Conservation (phyloP, 2,113 vertebrate genomes). For the Indri indri region DNA sequence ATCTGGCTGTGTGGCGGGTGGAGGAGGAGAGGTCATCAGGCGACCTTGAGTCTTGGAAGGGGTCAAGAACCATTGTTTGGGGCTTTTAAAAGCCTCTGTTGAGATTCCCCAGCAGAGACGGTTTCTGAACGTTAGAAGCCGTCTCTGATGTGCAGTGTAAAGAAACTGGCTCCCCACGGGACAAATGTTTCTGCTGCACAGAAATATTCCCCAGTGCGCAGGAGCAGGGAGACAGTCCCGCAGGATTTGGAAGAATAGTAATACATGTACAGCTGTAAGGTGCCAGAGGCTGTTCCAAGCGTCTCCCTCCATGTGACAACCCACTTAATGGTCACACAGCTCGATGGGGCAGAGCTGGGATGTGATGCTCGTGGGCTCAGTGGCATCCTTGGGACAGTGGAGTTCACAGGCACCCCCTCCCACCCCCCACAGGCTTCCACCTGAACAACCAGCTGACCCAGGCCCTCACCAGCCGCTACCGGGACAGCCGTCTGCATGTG, state of each 20-base stretch:
- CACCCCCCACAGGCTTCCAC: conserved; percentile 62
- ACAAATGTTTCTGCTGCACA: no score
- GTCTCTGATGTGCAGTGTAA: no score
- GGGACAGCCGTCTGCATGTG: conserved; percentile 67
- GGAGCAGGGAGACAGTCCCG: not conserved
- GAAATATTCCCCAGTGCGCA: not conserved
- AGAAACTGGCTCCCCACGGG: not conserved
- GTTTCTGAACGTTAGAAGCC: not conserved
- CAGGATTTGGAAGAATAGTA: not conserved
- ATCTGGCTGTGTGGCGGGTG: accelerated
- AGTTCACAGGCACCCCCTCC: not conserved
- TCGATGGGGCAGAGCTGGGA: not conserved
- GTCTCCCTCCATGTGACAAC: not conserved
- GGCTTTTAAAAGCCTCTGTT: not conserved
- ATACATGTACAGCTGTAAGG: accelerated
- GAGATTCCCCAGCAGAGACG: not conserved
- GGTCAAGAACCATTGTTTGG: no score
- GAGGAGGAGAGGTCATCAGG: no score
- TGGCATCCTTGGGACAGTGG: not conserved
- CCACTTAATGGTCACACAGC: not conserved
- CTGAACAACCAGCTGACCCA: conserved; percentile 79
- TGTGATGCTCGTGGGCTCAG: no score
- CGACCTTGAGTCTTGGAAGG: not conserved
- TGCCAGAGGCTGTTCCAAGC: not conserved
- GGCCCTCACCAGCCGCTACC: conserved; percentile 69